Evolutionary conservation across 1,140 invertebrate genomes (phyloP).

Genomic region (Trachymyrmex septentrionalis): DNA sequence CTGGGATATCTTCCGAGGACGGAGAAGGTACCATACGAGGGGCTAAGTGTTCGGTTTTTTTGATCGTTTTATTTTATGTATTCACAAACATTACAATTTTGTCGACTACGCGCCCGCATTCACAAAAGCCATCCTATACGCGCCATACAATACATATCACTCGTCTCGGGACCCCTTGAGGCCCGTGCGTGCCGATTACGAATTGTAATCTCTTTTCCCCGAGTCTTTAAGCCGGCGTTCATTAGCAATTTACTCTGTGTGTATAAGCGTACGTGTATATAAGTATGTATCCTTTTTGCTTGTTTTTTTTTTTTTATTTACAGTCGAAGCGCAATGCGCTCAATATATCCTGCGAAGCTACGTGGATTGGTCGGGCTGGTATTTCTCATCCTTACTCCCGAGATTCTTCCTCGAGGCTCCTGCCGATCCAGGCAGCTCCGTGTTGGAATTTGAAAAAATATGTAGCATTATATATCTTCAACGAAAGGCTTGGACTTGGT

Average conservation of each 20-base stretch:
- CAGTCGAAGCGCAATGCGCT: not conserved
- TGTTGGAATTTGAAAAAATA: slow-evolving; percentile 68
- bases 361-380: not conserved
- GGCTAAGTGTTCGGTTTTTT: slow-evolving; percentile 70
- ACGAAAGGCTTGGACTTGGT: slow-evolving; percentile 35
- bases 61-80: slow-evolving; percentile 80
- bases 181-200: slow-evolving; percentile 34
- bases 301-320: not conserved
- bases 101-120: slow-evolving; percentile 80
- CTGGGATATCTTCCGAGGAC: not conserved
- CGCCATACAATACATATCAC: slow-evolving; percentile 45
- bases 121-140: slow-evolving; percentile 76
- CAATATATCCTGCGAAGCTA: slow-evolving; percentile 45
- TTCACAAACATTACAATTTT: slow-evolving; percentile 84
- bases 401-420: not conserved
- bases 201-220: slow-evolving; percentile 50
- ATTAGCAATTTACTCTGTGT: slow-evolving; percentile 50
- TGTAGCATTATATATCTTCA: slow-evolving; percentile 28
- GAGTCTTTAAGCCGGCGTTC: slow-evolving; percentile 29
- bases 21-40: not conserved
- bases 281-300: slow-evolving; percentile 10
- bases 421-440: not conserved
- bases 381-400: not conserved
- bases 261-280: slow-evolving; percentile 40
- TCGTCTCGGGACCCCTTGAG: slow-evolving; percentile 11